phyloP scores from a whole-genome alignment of 2,888 invertebrate genomes.

The Stramonita haemastoma region DNA sequence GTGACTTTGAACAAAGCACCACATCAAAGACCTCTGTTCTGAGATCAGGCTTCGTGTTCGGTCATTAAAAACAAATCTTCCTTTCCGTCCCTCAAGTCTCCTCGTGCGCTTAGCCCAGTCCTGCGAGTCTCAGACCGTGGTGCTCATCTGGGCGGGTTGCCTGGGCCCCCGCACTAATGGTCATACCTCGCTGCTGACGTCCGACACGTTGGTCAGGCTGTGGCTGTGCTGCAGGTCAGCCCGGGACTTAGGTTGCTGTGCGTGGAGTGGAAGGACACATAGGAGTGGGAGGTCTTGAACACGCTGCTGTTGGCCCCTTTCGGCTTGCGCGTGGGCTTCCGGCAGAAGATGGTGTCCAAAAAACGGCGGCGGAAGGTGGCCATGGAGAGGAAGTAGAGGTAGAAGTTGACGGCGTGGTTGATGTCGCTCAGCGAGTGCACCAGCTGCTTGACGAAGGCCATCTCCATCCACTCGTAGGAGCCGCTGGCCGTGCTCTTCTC shows the following conservation, averaged over 20 bases:
- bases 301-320: conserved; percentile 45
- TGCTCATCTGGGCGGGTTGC: conserved; percentile 10
- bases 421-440: conserved; percentile 44
- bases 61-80: too few relatives aligned
- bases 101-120: not conserved
- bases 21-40: not conserved
- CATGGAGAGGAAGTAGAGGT: conserved; percentile 51
- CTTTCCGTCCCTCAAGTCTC: not conserved
- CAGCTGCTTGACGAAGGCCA: conserved; percentile 46
- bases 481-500: conserved; percentile 49
- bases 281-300: conserved; percentile 47
- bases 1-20: not conserved
- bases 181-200: conserved; percentile 43
- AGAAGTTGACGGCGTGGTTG: conserved; percentile 53
- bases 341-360: conserved; percentile 48
- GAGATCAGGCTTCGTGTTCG: not conserved
- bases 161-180: conserved; percentile 4
- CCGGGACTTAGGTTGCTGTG: conserved; percentile 41
- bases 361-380: conserved; percentile 47
- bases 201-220: conserved; percentile 50
- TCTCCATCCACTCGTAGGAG: conserved; percentile 51
- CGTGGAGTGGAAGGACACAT: conserved; percentile 43
- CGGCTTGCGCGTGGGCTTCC: conserved; percentile 39
- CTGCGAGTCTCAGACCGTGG: not conserved
- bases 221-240: conserved; percentile 45